Evolutionary conservation across 2,888 invertebrate genomes (phyloP).

Genomic region (Xanthorhoe spadicearia): DNA sequence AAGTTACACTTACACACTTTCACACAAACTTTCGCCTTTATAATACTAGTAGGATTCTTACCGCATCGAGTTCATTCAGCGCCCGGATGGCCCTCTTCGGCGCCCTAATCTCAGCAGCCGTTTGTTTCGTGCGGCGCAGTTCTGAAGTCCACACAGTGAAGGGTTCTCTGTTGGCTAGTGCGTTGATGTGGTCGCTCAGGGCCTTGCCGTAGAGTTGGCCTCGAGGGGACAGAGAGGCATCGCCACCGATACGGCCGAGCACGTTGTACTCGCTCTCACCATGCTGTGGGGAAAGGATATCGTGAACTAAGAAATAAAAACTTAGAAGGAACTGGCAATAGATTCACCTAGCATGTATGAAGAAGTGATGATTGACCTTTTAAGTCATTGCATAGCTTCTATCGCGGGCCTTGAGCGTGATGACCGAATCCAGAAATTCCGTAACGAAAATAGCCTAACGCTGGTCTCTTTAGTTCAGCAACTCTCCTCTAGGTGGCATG

Average conservation of each 20-base stretch:
- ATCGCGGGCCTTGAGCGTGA: no score
- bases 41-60: conserved; percentile 65
- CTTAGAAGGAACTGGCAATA: not conserved
- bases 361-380: no score
- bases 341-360: no score
- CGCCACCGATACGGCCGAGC: conserved; percentile 95
- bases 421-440: no score
- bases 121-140: conserved; percentile 94
- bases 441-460: no score
- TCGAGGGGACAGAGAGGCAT: conserved; percentile 92
- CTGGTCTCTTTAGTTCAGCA: no score
- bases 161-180: conserved; percentile 86
- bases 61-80: conserved; percentile 96
- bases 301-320: not conserved
- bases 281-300: conserved; percentile 84
- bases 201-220: conserved; percentile 91
- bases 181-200: conserved; percentile 88
- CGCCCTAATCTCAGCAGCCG: conserved; percentile 91
- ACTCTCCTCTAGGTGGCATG: no score
- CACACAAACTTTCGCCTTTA: no score
- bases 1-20: no score
- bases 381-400: no score
- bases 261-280: conserved; percentile 97
- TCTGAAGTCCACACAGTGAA: conserved; percentile 96
- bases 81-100: conserved; percentile 93